These are phyloP conservation scores for Melikaiella ostensackeni DNA, from an alignment of 2,888 invertebrate species.

Conservation along the genomic window DNA sequence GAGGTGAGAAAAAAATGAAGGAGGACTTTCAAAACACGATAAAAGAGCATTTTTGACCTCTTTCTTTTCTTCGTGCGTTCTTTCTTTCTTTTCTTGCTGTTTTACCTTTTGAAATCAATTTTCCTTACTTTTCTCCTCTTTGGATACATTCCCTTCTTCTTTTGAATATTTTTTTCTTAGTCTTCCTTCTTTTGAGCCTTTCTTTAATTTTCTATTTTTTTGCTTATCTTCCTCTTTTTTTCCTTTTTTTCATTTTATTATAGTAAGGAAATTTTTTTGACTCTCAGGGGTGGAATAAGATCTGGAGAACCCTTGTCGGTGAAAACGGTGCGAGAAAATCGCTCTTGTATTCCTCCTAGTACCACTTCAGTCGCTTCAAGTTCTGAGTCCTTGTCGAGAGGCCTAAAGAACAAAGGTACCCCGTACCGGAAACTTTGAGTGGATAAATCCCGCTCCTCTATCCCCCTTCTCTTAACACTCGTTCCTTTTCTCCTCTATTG, in stretches of 20 bases:
- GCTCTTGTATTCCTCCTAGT: slow-evolving; percentile 44
- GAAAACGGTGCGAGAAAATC: slow-evolving; percentile 45
- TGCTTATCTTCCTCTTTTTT: too few species aligned
- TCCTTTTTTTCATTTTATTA: neutral
- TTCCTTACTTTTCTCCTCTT: slow-evolving; percentile 12
- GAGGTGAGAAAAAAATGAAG: slow-evolving; percentile 47
- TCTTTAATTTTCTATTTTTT: too few species aligned
- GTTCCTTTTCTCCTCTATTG: slow-evolving; percentile 33
- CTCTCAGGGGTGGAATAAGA: neutral
- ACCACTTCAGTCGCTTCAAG: slow-evolving; percentile 40
- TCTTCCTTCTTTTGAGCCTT: too few species aligned
- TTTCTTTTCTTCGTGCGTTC: neutral
- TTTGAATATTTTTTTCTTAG: too few species aligned
- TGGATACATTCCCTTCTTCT: too few species aligned
- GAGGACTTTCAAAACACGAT: slow-evolving; percentile 27
- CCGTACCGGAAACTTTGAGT: slow-evolving; percentile 43
- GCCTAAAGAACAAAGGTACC: slow-evolving; percentile 57
- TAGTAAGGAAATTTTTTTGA: slow-evolving; percentile 1
- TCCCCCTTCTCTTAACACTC: slow-evolving; percentile 18
- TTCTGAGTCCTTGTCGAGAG: slow-evolving; percentile 54
- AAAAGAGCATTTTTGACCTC: neutral
- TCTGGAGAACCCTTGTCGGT: slow-evolving; percentile 9
- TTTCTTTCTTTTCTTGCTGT: slow-evolving; percentile 22
- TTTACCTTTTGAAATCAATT: neutral
- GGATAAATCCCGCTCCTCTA: neutral